These are phyloP conservation scores for Pelodytes ibericus DNA, from an alignment of 2,797 vertebrate species.

Conservation along the genomic window DNA sequence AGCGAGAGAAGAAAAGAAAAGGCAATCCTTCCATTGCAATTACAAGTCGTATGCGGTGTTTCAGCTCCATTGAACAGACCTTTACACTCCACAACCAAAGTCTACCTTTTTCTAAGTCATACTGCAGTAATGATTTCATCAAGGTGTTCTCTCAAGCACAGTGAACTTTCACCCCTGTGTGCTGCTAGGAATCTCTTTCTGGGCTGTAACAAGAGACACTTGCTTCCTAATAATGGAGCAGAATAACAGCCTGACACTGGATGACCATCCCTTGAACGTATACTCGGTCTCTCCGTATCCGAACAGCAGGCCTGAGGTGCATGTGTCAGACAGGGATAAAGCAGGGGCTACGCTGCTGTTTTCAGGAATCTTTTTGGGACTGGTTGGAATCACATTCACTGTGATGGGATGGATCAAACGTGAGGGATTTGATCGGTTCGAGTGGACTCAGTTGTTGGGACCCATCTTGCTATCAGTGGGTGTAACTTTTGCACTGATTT, in stretches of 20 bases:
- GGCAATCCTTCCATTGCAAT: neutral
- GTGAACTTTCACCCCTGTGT: conserved; percentile 60
- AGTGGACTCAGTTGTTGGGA: conserved; percentile 82
- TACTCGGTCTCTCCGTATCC: conserved; percentile 68
- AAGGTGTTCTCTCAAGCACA: conserved; percentile 66
- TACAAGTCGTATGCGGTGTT: neutral
- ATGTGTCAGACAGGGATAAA: conserved; percentile 76
- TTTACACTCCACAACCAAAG: conserved; percentile 68
- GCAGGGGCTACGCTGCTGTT: conserved; percentile 75
- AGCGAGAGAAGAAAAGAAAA: no score
- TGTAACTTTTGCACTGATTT: conserved; percentile 78
- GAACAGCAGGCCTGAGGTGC: conserved; percentile 63
- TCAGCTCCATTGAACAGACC: conserved; percentile 67
- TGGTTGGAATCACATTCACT: conserved; percentile 80
- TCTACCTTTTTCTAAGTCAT: conserved; percentile 63
- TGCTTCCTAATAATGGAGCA: conserved; percentile 63
- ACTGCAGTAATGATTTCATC: conserved; percentile 69
- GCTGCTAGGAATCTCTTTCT: conserved; percentile 37
- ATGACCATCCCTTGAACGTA: conserved; percentile 70
- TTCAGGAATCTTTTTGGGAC: conserved; percentile 77
- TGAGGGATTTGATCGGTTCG: conserved; percentile 61
- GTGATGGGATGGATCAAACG: conserved; percentile 79
- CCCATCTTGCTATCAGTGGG: conserved; percentile 81
- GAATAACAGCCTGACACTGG: conserved; percentile 47
- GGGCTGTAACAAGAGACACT: conserved; percentile 1